These are phyloP conservation scores for Trogon surrucura DNA, from an alignment of 2,113 vertebrate genomes.

Conservation along the genomic window DNA sequence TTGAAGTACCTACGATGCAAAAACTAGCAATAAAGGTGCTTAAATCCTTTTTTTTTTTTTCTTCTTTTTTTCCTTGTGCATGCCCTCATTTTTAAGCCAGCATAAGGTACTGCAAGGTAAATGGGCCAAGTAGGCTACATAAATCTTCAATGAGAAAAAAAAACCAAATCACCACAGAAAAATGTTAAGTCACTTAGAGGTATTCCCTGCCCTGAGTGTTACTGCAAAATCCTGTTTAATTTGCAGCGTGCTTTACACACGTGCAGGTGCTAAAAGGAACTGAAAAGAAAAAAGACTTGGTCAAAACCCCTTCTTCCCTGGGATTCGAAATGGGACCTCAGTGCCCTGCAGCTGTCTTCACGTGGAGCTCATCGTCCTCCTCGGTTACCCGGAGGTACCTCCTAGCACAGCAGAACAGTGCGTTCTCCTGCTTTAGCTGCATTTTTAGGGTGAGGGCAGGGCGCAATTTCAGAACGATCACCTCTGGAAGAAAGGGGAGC, in stretches of 20 bases:
- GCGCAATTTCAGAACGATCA: not conserved
- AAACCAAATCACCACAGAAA: not conserved
- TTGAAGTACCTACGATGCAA: not conserved
- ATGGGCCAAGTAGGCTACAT: not conserved
- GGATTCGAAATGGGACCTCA: not conserved
- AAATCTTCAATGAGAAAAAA: not conserved
- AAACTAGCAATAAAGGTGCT: not conserved
- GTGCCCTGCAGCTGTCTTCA: fast-evolving
- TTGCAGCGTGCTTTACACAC: not conserved
- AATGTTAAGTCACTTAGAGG: not conserved
- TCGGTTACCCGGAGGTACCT: not conserved
- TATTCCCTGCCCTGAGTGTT: not conserved
- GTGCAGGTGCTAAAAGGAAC: not conserved
- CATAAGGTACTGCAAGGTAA: not conserved
- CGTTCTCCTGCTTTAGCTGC: not conserved
- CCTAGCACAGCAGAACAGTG: not conserved
- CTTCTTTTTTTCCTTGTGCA: fast-evolving
- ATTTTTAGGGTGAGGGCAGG: not conserved
- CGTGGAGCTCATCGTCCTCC: fast-evolving
- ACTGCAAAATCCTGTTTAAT: not conserved
- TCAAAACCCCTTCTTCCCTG: not conserved
- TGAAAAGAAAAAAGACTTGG: not conserved
- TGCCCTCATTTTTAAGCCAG: not conserved
- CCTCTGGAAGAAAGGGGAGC: not conserved
- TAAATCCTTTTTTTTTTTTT: not conserved